Base-by-base conservation (phyloP, 2,797 vertebrate species). In the Esox masquinongy region DNA sequence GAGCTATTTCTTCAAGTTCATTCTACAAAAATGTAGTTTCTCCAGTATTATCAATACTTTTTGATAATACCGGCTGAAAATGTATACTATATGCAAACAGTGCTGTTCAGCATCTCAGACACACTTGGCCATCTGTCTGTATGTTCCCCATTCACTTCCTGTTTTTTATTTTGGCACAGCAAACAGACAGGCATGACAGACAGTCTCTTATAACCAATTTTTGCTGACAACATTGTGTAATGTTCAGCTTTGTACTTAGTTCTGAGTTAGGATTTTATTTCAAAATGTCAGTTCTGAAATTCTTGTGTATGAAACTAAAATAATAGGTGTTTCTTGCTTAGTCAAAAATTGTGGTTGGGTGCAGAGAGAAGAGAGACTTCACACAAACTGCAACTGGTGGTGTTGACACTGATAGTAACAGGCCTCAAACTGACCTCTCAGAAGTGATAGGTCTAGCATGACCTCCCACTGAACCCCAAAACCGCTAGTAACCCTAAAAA, bases 391-490 rank as follows among this genome's bases (percentile, higher is more conserved):
- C 34, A 68, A 34, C 34, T 68, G n/a, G n/a, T 50, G 68, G 3
- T 24, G 24, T 26, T 34, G 66, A 19, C 16, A 17, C 11, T 22
- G 17, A 17, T n/a, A 70, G 39, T 47, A 19, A 69, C n/a, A 43
- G 5, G 19, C 24, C 26, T 64, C 61, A 14, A 64, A 64, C 19
- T 43, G 34, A 68, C 36, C 7, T 5, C 7, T 22, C 34, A 43
- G 34, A 15, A 26, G 68, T 4, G n/a, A 70, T 43, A 49, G 6
- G 15, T 39, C 34, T 64, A 26, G 2, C 26, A 14, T 31, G 61
- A 29, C 61, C 61, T 70, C 68, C 39, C 14, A 22, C 39, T 50
- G 43, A 70, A 70, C 68, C 68, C 43, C 3, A 70, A 70, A 43
- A 26, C 15, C 34, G 66, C 14, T 68, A 39, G 29, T 63, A 63